Base-by-base conservation (phyloP, 2,797 vertebrate genomes). In the Gorsachius magnificus region DNA sequence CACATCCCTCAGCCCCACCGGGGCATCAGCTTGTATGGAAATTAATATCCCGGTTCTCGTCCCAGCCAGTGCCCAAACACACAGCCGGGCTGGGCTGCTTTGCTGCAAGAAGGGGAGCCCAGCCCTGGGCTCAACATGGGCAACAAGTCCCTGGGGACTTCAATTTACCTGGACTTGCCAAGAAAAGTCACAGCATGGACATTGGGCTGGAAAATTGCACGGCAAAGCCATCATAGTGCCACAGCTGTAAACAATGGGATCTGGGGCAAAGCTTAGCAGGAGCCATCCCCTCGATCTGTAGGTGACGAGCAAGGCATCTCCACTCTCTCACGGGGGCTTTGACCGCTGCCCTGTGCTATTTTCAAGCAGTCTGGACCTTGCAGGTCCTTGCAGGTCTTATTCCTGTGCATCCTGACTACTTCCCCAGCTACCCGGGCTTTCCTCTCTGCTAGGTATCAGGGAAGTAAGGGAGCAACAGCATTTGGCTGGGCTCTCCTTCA, bases 51-150 rank as follows among this genome's bases (percentile, higher is more conserved):
- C 3, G 0, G 28, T 17, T 43, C 46, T 70, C 1, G 1, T 31
- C 38, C 63, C 26, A 14, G 22, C 46, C 20, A 22, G 21, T 18
- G 11, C 56, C n/a, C 16, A 1, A 69, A 54, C 2, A 3, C 60
- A 45, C 0, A 1, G 68, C 29, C 10, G 38, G 20, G 36, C 51
- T 65, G 65, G 29, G 48, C 41, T 3, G 16, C 38, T 35, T 20
- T 2, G 3, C 17, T 0, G 5, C 53, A 51, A 79, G n/a, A 43
- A 5, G 11, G 54, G 29, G 25, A 85, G 29, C 17, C n/a, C 75
- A 20, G 38, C 17, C 16, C 15, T 2, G 0, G 22, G 14, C 36
- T 65, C 25, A n/a, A 10, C 1, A 0, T 16, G 5, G 26, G 41
- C 51, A 53, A 8, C 10, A 31, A 33, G 20, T 15, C 21, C 41